Percentiles rank a stretch among this genome's conserved stretches.
Evolutionary conservation across 2,888 invertebrate genomes (phyloP).

Genomic region (Mesoligia furuncula): DNA sequence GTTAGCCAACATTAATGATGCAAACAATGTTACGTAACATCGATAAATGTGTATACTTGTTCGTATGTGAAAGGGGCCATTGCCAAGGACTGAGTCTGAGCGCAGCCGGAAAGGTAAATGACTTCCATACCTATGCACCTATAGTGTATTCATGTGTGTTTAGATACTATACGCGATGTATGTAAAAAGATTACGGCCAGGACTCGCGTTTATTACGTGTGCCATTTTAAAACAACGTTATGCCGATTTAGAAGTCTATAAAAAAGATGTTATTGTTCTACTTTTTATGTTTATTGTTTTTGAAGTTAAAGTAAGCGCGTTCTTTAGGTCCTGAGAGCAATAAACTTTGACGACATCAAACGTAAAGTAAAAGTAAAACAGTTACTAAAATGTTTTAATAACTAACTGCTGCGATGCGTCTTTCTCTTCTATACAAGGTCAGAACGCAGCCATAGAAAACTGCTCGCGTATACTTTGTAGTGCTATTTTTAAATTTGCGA

Average conservation of each 20-base stretch:
- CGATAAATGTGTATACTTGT: slow-evolving; percentile 82
- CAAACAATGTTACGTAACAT: slow-evolving; percentile 81
- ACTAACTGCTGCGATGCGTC: neutral
- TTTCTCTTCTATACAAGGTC: too few relatives aligned
- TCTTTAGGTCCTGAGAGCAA: slow-evolving; percentile 55
- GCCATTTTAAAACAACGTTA: slow-evolving; percentile 55
- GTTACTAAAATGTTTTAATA: slow-evolving; percentile 48
- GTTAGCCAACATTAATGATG: slow-evolving; percentile 78
- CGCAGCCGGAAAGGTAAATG: slow-evolving; percentile 84
- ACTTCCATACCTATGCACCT: slow-evolving; percentile 76
- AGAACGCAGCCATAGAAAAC: too few relatives aligned
- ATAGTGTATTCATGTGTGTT: slow-evolving; percentile 58
- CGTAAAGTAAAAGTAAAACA: slow-evolving; percentile 51
- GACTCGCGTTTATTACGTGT: slow-evolving; percentile 53
- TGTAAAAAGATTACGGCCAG: slow-evolving; percentile 52
- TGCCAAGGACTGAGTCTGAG: slow-evolving; percentile 84
- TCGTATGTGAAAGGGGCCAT: slow-evolving; percentile 85
- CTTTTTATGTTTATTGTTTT: slow-evolving; percentile 67
- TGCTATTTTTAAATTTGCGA: too few relatives aligned
- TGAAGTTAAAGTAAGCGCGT: slow-evolving; percentile 56
- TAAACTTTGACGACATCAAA: slow-evolving; percentile 64
- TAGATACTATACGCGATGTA: slow-evolving; percentile 63
- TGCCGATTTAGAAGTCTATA: slow-evolving; percentile 60
- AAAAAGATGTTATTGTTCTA: slow-evolving; percentile 65
- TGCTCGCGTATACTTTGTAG: too few relatives aligned